phyloP scores from a whole-genome alignment of 1,140 invertebrate genomes.

The Heliconius hermathena region DNA sequence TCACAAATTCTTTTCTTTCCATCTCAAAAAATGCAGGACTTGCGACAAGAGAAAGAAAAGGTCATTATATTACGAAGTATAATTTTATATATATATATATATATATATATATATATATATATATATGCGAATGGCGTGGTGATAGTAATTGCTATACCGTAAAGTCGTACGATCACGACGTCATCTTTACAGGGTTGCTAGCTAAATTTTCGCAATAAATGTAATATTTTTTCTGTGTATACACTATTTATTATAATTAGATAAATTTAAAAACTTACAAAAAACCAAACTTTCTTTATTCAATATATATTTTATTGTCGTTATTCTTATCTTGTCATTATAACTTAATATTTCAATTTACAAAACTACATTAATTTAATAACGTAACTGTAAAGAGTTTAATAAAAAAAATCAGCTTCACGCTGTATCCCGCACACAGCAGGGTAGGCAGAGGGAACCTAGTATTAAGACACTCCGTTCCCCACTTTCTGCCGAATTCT shows the following conservation, averaged over 20 bases:
- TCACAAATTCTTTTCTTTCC: not conserved
- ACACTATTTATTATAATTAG: not conserved
- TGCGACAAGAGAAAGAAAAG: conserved; percentile 1
- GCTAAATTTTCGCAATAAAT: not conserved
- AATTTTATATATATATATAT: not conserved
- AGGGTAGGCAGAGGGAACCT: too few species aligned
- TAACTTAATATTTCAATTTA: not conserved
- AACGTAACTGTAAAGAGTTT: not conserved
- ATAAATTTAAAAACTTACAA: not conserved
- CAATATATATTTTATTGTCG: not conserved
- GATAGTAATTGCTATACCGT: conserved; percentile 25
- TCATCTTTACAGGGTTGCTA: not conserved
- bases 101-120: too few species aligned
- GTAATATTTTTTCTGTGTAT: not conserved
- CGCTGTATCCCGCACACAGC: too few species aligned
- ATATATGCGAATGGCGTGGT: not conserved
- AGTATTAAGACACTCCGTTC: too few species aligned
- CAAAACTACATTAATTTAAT: not conserved
- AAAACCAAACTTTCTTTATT: not conserved
- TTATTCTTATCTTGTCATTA: not conserved
- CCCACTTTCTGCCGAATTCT: too few species aligned
- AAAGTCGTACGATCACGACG: conserved; percentile 30
- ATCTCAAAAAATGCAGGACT: not conserved
- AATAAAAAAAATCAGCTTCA: too few species aligned
- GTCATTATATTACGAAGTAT: not conserved